phyloP scores from a whole-genome alignment of 2,888 invertebrate genomes.

The Archips crataeganus region DNA sequence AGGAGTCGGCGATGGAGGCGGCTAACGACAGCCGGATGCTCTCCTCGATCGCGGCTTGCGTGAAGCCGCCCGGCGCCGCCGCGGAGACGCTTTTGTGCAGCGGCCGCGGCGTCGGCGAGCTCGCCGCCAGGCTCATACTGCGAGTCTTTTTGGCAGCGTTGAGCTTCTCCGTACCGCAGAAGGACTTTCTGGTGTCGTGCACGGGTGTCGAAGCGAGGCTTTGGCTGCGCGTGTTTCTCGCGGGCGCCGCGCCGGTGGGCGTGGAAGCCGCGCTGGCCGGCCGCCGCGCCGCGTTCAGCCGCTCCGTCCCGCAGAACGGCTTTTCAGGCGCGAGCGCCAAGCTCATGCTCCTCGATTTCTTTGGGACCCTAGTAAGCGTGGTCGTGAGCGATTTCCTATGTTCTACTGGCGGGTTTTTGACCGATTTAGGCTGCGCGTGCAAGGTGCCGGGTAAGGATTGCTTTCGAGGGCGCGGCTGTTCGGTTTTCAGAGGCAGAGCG shows the following conservation, averaged over 20 bases:
- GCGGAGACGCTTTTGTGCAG: constrained; percentile 64
- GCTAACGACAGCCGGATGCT: constrained; percentile 77
- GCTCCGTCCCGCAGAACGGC: constrained; percentile 69
- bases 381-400: constrained; percentile 67
- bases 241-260: constrained; percentile 54
- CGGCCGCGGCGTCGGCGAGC: constrained; percentile 60
- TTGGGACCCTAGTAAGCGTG: constrained; percentile 60
- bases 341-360: constrained; percentile 79
- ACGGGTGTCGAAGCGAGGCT: constrained; percentile 75
- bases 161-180: constrained; percentile 55
- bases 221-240: constrained; percentile 68
- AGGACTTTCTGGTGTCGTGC: constrained; percentile 62
- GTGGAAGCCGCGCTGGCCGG: constrained; percentile 64
- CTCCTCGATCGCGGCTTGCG: constrained; percentile 82
- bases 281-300: constrained; percentile 59
- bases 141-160: constrained; percentile 68
- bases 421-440: constrained; percentile 62
- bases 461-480: constrained; percentile 60
- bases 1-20: constrained; percentile 71
- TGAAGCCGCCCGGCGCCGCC: constrained; percentile 63
- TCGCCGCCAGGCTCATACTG: constrained; percentile 75
- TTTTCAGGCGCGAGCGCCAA: constrained; percentile 63
- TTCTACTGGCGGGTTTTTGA: constrained; percentile 66
- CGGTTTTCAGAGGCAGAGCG: constrained; percentile 63
- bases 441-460: constrained; percentile 77